Conservation (phyloP, 2,888 invertebrate species). For the Melinopterus prodromus region DNA sequence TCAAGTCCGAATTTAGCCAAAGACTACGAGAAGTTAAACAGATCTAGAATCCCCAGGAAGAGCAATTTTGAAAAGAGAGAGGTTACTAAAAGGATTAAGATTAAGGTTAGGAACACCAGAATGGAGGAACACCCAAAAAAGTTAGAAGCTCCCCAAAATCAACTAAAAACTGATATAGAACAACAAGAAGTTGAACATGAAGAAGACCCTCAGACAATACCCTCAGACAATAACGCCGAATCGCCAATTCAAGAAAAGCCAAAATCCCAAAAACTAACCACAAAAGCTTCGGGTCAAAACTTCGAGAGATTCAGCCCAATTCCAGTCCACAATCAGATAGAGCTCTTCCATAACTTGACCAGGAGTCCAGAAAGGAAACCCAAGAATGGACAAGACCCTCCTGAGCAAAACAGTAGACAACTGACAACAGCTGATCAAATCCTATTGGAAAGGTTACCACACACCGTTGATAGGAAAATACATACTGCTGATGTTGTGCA, state of each 20-base stretch:
- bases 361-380: conserved; percentile 64
- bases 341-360: conserved; percentile 74
- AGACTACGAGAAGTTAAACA: conserved; percentile 34
- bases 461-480: conserved; percentile 36
- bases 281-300: conserved; percentile 42
- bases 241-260: conserved; percentile 17
- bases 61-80: conserved; percentile 35
- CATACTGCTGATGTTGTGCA: conserved; percentile 40
- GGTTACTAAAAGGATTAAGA: conserved; percentile 29
- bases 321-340: conserved; percentile 68
- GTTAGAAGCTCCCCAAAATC: background rate
- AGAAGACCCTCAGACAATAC: conserved; percentile 6
- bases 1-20: conserved; percentile 54
- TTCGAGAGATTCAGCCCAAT: conserved; percentile 55
- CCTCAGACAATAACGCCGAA: background rate
- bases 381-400: conserved; percentile 20
- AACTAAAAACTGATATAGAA: background rate
- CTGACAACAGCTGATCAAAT: conserved; percentile 41
- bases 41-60: conserved; percentile 43
- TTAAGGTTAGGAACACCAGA: conserved; percentile 22
- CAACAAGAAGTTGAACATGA: conserved; percentile 6
- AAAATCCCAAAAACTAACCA: background rate
- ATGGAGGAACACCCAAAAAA: conserved; percentile 27
- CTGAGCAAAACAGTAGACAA: conserved; percentile 29
- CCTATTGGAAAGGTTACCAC: conserved; percentile 29